Evolutionary conservation across 1,140 invertebrate genomes (phyloP).

Genomic region (Hyphantria cunea): DNA sequence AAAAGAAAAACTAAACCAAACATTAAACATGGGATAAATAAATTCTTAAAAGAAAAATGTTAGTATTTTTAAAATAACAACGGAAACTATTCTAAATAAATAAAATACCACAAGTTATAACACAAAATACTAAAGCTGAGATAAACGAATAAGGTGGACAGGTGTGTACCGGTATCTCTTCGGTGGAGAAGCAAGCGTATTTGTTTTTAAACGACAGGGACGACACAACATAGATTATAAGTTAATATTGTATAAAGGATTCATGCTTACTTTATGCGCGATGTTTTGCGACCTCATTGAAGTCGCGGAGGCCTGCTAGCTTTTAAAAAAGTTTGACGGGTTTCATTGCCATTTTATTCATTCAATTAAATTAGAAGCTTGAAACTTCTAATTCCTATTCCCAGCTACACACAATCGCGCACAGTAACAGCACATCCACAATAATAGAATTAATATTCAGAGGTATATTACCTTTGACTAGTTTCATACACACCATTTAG

Average conservation of each 20-base stretch:
- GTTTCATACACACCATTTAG: slow-evolving; percentile 69
- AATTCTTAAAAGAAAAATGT: slow-evolving; percentile 63
- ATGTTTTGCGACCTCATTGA: neutral
- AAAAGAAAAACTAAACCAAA: slow-evolving; percentile 44
- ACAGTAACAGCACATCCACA: slow-evolving; percentile 26
- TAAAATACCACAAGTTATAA: slow-evolving; percentile 59
- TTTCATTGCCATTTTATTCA: slow-evolving; percentile 26
- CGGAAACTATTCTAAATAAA: slow-evolving; percentile 74
- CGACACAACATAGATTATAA: slow-evolving; percentile 71
- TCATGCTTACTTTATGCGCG: slow-evolving; percentile 28
- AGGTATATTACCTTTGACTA: slow-evolving; percentile 74
- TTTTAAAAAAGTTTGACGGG: neutral
- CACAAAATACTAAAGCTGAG: slow-evolving; percentile 60
- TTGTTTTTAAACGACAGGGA: slow-evolving; percentile 49
- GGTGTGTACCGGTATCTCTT: slow-evolving; percentile 52
- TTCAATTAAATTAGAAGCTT: slow-evolving; percentile 14
- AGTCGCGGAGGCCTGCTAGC: neutral
- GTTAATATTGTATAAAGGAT: slow-evolving; percentile 33
- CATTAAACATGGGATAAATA: slow-evolving; percentile 40
- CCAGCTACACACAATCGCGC: slow-evolving; percentile 20
- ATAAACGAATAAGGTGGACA: slow-evolving; percentile 69
- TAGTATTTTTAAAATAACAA: slow-evolving; percentile 48
- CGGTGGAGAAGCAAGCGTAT: slow-evolving; percentile 46
- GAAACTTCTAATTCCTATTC: slow-evolving; percentile 10
- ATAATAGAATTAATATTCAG: slow-evolving; percentile 45